These are phyloP conservation scores for Tauraco hartlaubi DNA, from an alignment of 2,797 vertebrate genomes.

Conservation along the genomic window DNA sequence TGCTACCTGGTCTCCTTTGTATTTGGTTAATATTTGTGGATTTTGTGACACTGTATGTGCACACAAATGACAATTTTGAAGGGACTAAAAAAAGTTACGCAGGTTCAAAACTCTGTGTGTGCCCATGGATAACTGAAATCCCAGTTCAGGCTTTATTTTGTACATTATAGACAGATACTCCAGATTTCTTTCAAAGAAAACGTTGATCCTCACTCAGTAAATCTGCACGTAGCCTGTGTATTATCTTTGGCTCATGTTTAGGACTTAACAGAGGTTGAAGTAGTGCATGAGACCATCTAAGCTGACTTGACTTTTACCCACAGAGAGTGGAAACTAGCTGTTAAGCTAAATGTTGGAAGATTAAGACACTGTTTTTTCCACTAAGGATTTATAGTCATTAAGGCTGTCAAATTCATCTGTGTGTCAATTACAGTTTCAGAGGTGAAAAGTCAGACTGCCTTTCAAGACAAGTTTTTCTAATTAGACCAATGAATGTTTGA, in stretches of 20 bases:
- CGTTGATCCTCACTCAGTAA: background rate
- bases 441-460: conserved; percentile 49
- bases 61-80: background rate
- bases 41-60: background rate
- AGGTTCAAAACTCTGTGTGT: background rate
- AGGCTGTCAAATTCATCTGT: background rate
- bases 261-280: background rate
- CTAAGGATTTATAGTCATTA: background rate
- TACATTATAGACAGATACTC: background rate
- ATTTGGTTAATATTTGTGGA: background rate
- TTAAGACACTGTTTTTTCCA: background rate
- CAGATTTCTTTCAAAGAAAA: background rate
- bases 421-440: conserved; percentile 24
- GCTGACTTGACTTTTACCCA: background rate
- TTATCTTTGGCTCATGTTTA: background rate
- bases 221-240: background rate
- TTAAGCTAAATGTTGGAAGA: background rate
- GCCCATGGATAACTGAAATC: background rate
- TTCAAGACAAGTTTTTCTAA: conserved; percentile 33
- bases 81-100: background rate
- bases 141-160: background rate
- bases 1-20: background rate
- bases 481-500: conserved; percentile 19
- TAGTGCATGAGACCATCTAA: background rate
- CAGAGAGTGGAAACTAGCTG: background rate